Percentiles rank a stretch among this genome's conserved stretches.
Conservation (phyloP, 2,113 vertebrate species). For the Gracilinanus agilis region DNA sequence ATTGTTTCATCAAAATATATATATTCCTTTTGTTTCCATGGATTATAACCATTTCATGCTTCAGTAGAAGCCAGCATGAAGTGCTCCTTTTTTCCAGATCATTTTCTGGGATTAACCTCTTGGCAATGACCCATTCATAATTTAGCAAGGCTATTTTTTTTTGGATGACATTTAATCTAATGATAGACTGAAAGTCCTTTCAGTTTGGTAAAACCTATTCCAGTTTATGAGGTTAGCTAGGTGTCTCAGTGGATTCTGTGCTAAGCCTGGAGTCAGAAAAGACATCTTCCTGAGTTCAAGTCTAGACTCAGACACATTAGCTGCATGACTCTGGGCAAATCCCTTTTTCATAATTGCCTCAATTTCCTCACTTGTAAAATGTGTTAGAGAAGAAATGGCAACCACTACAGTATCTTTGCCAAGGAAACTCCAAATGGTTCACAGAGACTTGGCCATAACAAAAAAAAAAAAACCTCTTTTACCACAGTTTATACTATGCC, state of each 20-base stretch:
- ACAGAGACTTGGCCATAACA: background rate
- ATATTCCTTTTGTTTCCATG: background rate
- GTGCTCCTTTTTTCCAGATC: background rate
- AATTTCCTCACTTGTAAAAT: background rate
- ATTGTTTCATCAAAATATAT: background rate
- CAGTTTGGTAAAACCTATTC: background rate
- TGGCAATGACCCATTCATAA: background rate
- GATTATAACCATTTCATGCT: background rate
- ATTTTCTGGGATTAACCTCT: background rate
- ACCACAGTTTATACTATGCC: background rate
- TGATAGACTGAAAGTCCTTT: background rate
- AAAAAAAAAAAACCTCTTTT: background rate
- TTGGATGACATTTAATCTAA: background rate
- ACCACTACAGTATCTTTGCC: background rate
- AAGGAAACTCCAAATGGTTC: background rate
- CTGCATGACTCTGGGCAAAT: background rate
- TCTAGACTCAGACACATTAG: background rate
- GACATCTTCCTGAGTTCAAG: background rate
- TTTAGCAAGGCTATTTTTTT: background rate
- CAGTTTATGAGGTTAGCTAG: background rate
- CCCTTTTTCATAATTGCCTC: background rate
- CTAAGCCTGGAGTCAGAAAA: background rate
- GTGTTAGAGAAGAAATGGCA: background rate
- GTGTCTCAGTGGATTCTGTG: background rate
- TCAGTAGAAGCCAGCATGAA: background rate